Base-by-base conservation (phyloP, 2,797 vertebrate genomes). In the Microctenopoma lineatum region DNA sequence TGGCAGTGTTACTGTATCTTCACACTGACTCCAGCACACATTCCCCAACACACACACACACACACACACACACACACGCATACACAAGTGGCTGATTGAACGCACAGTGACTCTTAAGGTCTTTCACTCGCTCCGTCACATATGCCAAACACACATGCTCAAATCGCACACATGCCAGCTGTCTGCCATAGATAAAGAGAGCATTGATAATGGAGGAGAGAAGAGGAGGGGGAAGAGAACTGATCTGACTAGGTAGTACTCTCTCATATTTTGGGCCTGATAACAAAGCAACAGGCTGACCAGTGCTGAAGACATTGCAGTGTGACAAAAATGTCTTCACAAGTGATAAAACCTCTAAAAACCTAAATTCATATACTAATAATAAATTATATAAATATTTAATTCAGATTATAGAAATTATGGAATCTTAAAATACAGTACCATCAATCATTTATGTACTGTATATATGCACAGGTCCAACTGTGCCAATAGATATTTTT, bases 141-240 rank as follows among this genome's bases (percentile, higher is more conserved):
- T 39, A 47, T 0, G 0, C 6, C 29, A 48, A 57, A 64, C 46
- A 52, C 41, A 47, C 58, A 21, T 41, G 25, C 54, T 66, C 25
- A 65, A 53, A 65, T 66, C 59, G 47, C 11, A 10, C 63, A 72
- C 59, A 66, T 54, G 53, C 47, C 8, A 5, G 52, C 71, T 77
- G 84, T 72, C 68, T 65, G 41, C 55, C 41, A 16, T 8, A 54
- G 82, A 85, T 80, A 72, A 84, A 81, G 67, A 27, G 0, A 72
- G 41, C 9, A 21, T 18, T 46, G 73, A 77, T 75, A 77, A 79
- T 70, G 48, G 70, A 41, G 53, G 27, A 70, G 51, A 61, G 55
- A 2, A 51, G 44, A 54, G 47, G 55, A 56, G 66, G 62, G 63
- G 59, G 52, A 25, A 61, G 56, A 59, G 21, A 59, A 66, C 48